These are phyloP conservation scores for Onychomys arenicola DNA, from an alignment of 2,797 vertebrate genomes.

Conservation along the genomic window DNA sequence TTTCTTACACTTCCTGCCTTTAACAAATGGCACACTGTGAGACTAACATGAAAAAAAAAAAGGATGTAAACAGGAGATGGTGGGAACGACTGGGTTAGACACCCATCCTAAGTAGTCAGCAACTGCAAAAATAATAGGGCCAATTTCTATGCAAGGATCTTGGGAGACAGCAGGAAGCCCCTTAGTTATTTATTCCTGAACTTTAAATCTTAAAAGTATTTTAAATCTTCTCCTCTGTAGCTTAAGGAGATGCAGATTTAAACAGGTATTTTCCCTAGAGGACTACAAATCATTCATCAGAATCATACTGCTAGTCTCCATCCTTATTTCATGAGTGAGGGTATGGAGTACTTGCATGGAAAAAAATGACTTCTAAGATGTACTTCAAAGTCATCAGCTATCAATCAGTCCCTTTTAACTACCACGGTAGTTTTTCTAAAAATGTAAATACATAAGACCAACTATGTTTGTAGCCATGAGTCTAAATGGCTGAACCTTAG, in stretches of 20 bases:
- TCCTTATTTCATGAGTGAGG: background rate
- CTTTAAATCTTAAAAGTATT: slow-evolving; percentile 39
- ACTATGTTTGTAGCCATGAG: slow-evolving; percentile 29
- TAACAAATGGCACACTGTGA: background rate
- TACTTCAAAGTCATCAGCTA: background rate
- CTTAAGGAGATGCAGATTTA: background rate
- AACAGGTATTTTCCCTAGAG: background rate
- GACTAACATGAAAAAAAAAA: background rate
- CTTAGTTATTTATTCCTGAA: background rate
- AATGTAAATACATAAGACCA: background rate
- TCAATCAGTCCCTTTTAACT: background rate
- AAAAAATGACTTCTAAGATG: slow-evolving; percentile 16
- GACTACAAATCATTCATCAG: background rate
- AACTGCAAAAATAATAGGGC: background rate
- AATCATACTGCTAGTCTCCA: background rate
- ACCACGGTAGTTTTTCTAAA: background rate
- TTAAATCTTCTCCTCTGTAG: background rate
- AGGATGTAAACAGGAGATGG: background rate
- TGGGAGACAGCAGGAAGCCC: background rate
- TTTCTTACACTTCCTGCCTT: slow-evolving; percentile 2
- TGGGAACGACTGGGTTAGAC: background rate
- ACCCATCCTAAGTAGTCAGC: background rate
- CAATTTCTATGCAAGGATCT: background rate
- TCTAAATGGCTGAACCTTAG: background rate
- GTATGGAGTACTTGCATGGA: accelerated